Base-by-base conservation (phyloP, 1,140 invertebrate species). In the Agrypnia vestita region DNA sequence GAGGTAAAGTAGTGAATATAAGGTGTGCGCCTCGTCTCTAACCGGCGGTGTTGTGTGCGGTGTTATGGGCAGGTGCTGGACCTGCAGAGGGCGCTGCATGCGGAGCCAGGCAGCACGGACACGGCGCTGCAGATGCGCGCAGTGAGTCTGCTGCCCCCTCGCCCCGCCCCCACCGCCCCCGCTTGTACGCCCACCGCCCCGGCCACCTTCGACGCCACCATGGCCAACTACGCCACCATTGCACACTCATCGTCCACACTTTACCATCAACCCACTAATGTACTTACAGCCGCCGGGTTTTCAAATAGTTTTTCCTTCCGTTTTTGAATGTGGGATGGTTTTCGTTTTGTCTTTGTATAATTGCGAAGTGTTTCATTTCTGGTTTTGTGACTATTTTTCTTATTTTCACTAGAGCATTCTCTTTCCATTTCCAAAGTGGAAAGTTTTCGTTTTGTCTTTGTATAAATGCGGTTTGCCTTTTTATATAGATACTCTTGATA, bases 51-150 rank as follows among this genome's bases (percentile, higher is more conserved):
- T 49, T 82, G 85, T 86, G 85, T 75, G 62, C 19, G 86, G 86
- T 84, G 84, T 87, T 35, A 35, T 35, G 89, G 84, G 85, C 86
- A 93, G 92, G 92, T 93, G 87, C 90, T 92, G 90, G 92, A 93
- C 89, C 88, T 93, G 85, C 91, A 92, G 88, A 89, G 91, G 86
- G 91, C 91, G 84, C 90, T 93, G 85, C 92, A 93, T 86, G 91
- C 91, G 74, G 91, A 93, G 87, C 91, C 91, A 25, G 87, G 88
- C 73, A 88, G 89, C 74, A 87, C 89, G 82, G 89, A 89, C 85
- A 86, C 88, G 85, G 86, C 89, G 85, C 86, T 88, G 74, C 84
- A 87, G 80, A 87, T 90, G 86, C 87, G 90, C 79, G 84, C 84
- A 77, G 78, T 74, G 71, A 80, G 76, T 80, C 80, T 75, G 71